Conservation (phyloP, 2,113 vertebrate genomes). For the Dunckerocampus dactyliophorus region DNA sequence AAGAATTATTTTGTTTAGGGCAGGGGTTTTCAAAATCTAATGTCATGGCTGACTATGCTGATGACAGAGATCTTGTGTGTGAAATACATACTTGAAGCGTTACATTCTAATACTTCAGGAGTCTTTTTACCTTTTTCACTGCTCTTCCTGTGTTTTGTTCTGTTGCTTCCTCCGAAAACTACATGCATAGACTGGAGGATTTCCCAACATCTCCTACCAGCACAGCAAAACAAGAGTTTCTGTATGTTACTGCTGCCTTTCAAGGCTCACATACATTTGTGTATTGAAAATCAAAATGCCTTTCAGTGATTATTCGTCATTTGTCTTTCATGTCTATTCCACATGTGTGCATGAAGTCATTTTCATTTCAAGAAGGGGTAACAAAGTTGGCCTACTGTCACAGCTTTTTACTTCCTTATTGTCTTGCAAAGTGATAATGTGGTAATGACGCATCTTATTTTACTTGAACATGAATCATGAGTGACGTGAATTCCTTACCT, state of each 20-base stretch:
- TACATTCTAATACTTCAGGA: neutral
- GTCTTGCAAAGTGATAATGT: constrained; percentile 6
- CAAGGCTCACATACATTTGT: constrained; percentile 45
- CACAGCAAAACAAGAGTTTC: constrained; percentile 99
- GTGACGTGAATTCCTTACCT: neutral
- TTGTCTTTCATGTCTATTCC: constrained; percentile 28
- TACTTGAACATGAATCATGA: too few species aligned
- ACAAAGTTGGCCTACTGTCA: neutral
- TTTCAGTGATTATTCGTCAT: constrained; percentile 35
- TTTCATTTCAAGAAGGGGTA: neutral
- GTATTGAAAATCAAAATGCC: constrained; percentile 20
- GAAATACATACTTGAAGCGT: neutral
- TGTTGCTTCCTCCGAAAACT: constrained; percentile 73
- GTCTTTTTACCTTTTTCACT: constrained; percentile 43
- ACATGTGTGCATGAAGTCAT: constrained; percentile 14
- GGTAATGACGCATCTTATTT: too few species aligned
- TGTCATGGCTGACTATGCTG: too few species aligned
- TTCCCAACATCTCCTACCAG: constrained; percentile 99
- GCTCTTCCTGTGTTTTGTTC: constrained; percentile 35
- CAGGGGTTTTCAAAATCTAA: too few species aligned
- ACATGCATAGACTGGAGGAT: constrained; percentile 96
- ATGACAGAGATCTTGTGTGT: too few species aligned
- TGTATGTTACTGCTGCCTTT: constrained; percentile 85
- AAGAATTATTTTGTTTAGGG: too few species aligned
- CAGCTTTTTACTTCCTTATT: neutral